phyloP scores from a whole-genome alignment of 1,140 invertebrate genomes.

The Leptestheria dahalacensis region DNA sequence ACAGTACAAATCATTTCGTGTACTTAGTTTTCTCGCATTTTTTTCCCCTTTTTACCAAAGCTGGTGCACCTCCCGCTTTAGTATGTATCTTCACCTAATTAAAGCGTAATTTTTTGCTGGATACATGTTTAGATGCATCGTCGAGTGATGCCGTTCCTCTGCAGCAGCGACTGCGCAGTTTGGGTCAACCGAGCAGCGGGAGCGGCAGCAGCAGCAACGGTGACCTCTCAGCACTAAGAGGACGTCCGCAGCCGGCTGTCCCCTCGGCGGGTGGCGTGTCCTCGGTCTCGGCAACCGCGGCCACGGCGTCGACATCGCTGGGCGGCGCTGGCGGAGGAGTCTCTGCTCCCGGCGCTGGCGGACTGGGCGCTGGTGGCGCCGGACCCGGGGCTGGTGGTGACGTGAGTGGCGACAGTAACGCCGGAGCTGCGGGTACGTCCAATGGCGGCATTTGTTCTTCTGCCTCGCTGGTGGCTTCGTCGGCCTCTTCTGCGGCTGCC shows the following conservation, averaged over 20 bases:
- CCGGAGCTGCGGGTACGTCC: background rate
- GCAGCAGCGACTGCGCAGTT: constrained; percentile 66
- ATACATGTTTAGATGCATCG: constrained; percentile 59
- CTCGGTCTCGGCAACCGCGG: constrained; percentile 21
- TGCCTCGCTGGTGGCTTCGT: background rate
- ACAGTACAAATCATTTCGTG: too few species aligned
- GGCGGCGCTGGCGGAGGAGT: constrained; percentile 17
- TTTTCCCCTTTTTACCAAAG: too few species aligned
- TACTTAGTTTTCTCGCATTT: too few species aligned
- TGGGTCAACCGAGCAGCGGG: background rate
- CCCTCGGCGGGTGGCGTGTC: constrained; percentile 31
- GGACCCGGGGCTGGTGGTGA: too few species aligned
- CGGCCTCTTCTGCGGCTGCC: background rate
- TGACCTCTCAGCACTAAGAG: background rate
- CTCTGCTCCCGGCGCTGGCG: constrained; percentile 6
- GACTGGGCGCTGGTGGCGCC: background rate
- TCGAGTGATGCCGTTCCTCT: constrained; percentile 83
- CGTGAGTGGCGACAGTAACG: background rate
- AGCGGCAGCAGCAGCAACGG: background rate
- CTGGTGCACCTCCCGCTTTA: too few species aligned
- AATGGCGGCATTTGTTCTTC: background rate
- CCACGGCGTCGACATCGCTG: constrained; percentile 12
- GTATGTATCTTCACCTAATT: too few species aligned
- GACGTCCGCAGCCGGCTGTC: constrained; percentile 4
- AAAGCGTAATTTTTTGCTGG: too few species aligned